Evolutionary conservation across 1,140 invertebrate genomes (phyloP).

Genomic region (Lordiphosa collinella): DNA sequence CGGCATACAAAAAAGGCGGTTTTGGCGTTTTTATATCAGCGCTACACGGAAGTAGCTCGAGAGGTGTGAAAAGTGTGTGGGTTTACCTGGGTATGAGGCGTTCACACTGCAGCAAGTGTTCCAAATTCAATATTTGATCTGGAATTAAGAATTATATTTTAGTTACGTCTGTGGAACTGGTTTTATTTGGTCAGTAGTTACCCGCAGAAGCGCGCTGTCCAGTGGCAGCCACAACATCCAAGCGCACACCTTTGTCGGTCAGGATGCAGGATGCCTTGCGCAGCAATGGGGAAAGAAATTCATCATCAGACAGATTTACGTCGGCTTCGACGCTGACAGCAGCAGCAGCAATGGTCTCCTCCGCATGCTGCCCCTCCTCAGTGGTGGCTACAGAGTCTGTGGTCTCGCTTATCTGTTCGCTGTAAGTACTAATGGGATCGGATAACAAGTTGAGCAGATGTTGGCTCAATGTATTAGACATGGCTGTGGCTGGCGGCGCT

Average conservation of each 20-base stretch:
- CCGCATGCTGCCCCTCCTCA: neutral
- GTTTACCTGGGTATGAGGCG: conserved; percentile 65
- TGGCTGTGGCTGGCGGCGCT: conserved; percentile 37
- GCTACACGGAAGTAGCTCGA: conserved; percentile 8
- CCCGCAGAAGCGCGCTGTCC: conserved; percentile 65
- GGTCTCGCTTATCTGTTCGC: conserved; percentile 66
- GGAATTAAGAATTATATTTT: conserved; percentile 20
- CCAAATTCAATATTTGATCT: conserved; percentile 72
- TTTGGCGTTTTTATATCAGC: conserved; percentile 26
- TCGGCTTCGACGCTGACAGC: conserved; percentile 23
- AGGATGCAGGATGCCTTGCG: conserved; percentile 41
- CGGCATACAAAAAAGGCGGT: neutral
- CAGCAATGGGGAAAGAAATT: conserved; percentile 57
- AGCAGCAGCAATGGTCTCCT: neutral
- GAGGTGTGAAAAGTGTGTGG: neutral
- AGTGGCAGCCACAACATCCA: conserved; percentile 55
- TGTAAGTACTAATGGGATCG: conserved; percentile 74
- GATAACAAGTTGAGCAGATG: conserved; percentile 78
- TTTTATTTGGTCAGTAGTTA: conserved; percentile 2
- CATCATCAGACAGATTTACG: conserved; percentile 58
- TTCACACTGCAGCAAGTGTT: conserved; percentile 66
- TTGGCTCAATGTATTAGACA: conserved; percentile 78
- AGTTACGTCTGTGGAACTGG: too few species aligned
- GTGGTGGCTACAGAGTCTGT: neutral
- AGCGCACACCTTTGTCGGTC: conserved; percentile 56